phyloP scores from a whole-genome alignment of 92 coral and sea anemone genomes.

The Zoanthus sansibaricus region DNA sequence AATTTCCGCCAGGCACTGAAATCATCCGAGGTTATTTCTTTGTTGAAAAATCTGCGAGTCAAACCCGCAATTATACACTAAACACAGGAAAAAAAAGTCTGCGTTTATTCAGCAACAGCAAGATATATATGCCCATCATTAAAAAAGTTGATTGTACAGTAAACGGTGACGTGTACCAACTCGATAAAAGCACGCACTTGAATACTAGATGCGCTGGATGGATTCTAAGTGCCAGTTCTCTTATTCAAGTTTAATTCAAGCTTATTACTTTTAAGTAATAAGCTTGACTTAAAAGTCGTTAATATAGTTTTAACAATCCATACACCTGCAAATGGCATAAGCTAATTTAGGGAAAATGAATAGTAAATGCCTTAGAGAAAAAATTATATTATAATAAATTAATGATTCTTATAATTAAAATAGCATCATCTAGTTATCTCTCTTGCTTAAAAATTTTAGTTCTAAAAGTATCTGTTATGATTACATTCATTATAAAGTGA shows the following conservation, averaged over 20 bases:
- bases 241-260: neutral
- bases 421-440: neutral
- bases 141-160: neutral
- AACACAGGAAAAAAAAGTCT: conserved; percentile 11
- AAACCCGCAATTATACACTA: neutral
- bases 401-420: too few relatives aligned
- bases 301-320: too few relatives aligned
- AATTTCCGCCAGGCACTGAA: conserved; percentile 5
- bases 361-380: too few relatives aligned
- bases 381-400: too few relatives aligned
- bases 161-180: neutral
- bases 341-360: too few relatives aligned
- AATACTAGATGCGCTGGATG: conserved; percentile 7
- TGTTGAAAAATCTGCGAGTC: neutral
- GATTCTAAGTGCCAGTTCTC: neutral
- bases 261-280: too few relatives aligned
- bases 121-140: conserved; percentile 11
- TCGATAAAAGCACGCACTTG: conserved; percentile 1
- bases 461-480: neutral
- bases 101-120: conserved; percentile 15
- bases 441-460: neutral
- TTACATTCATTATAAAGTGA: neutral
- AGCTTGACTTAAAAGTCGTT: too few relatives aligned
- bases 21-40: conserved; percentile 6
- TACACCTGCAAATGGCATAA: too few relatives aligned